phyloP scores from a whole-genome alignment of 1,140 invertebrate genomes.

The Drosophila funebris region DNA sequence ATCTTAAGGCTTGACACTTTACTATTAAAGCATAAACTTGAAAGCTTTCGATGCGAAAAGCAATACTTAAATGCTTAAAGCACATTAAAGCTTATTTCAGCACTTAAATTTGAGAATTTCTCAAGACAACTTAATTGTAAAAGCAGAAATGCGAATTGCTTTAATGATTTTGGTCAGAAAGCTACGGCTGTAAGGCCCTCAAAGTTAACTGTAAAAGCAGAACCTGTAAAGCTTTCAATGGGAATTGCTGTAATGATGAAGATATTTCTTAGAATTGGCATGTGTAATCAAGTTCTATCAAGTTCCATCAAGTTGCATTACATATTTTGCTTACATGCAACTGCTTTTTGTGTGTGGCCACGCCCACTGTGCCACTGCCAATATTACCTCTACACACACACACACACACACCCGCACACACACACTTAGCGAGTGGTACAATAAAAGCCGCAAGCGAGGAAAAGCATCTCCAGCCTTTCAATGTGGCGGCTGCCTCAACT shows the following conservation, averaged over 20 bases:
- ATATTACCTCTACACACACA: constrained; percentile 1
- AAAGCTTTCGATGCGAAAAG: too few relatives aligned
- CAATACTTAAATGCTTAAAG: too few relatives aligned
- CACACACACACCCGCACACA: constrained; percentile 3
- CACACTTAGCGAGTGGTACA: not conserved
- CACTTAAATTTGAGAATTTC: too few relatives aligned
- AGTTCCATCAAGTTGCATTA: constrained; percentile 41
- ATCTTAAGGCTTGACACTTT: too few relatives aligned
- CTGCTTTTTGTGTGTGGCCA: not conserved
- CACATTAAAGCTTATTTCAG: too few relatives aligned
- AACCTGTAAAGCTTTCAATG: not conserved
- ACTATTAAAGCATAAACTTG: too few relatives aligned
- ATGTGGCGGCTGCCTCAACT: constrained; percentile 15
- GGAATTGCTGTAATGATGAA: not conserved
- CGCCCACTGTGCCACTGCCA: constrained; percentile 32
- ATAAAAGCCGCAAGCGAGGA: constrained; percentile 38
- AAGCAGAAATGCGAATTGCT: too few relatives aligned
- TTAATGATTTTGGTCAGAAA: too few relatives aligned
- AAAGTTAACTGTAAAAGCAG: too few relatives aligned
- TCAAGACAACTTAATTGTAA: too few relatives aligned
- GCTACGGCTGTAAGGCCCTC: too few relatives aligned
- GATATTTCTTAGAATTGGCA: constrained; percentile 8
- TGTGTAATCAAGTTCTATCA: constrained; percentile 29
- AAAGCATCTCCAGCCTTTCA: constrained; percentile 36
- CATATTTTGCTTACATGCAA: constrained; percentile 29